Evolutionary conservation across 2,113 vertebrate genomes (phyloP).

Genomic region (Paratilapia polleni): DNA sequence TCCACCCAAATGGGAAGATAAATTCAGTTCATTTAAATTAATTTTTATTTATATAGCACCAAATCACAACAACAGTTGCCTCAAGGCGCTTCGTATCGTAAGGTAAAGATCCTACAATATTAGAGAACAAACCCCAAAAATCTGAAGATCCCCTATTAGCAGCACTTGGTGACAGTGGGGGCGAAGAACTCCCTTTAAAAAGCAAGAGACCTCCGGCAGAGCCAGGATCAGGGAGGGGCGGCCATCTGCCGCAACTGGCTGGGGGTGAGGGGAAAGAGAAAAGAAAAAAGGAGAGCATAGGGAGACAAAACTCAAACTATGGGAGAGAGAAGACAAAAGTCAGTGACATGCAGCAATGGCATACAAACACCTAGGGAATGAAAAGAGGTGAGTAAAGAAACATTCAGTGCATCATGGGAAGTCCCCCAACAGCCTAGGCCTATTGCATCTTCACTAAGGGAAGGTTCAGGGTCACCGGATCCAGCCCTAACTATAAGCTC

Average conservation of each 20-base stretch:
- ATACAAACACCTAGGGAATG: too few species aligned
- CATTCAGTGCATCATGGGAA: rapidly evolving
- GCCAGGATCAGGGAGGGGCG: too few species aligned
- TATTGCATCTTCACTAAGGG: background rate
- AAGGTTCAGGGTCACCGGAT: background rate
- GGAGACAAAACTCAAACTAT: background rate
- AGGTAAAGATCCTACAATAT: background rate
- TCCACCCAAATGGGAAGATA: background rate
- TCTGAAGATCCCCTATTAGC: too few species aligned
- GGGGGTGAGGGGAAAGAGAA: background rate
- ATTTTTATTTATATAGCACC: too few species aligned
- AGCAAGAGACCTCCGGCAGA: too few species aligned
- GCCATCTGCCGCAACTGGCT: background rate
- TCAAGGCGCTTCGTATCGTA: background rate
- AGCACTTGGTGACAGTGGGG: too few species aligned
- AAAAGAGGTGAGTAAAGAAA: too few species aligned
- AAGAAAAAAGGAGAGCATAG: background rate
- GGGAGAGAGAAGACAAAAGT: background rate
- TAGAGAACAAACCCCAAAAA: background rate
- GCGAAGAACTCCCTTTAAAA: too few species aligned
- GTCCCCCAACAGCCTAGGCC: background rate
- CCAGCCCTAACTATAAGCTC: background rate
- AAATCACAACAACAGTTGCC: background rate
- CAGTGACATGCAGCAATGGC: background rate
- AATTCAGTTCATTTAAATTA: background rate